A percentile compares a stretch with the other conserved stretches of the same genome.
phyloP scores from a whole-genome alignment of 2,797 vertebrate genomes.

The Dromococcyx pavoninus region DNA sequence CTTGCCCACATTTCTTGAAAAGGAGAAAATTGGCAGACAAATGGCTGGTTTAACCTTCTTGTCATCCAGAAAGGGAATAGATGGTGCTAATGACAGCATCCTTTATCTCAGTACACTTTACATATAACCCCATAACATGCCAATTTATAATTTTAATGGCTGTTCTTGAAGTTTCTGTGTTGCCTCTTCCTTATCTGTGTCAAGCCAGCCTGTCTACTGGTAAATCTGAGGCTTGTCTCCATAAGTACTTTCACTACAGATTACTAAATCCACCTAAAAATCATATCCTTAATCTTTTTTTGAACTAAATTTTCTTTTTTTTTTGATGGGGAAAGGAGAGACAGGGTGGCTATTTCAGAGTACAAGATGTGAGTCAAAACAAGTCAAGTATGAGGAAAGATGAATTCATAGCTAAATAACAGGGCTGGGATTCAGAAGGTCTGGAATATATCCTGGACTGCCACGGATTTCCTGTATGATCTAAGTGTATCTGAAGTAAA shows the following conservation, averaged over 20 bases:
- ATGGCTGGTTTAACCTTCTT: neutral
- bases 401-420: neutral
- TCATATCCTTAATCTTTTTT: neutral
- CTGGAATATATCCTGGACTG: slow-evolving; percentile 3
- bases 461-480: neutral
- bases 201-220: neutral
- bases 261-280: neutral
- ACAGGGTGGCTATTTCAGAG: neutral
- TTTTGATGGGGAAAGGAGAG: rapidly evolving
- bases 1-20: neutral
- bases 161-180: neutral
- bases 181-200: neutral
- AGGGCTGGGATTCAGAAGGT: neutral
- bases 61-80: neutral
- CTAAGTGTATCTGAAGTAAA: neutral
- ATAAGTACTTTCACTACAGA: neutral
- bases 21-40: neutral
- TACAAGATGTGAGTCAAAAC: neutral
- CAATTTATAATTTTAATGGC: neutral
- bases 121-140: neutral
- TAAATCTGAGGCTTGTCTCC: neutral
- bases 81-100: neutral
- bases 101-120: neutral
- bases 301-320: neutral
- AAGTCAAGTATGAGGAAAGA: neutral